A percentile compares a stretch with the other conserved stretches of the same genome.
These are phyloP conservation scores for Tenthredo distinguenda DNA, from an alignment of 2,888 invertebrate species.

Conservation along the genomic window DNA sequence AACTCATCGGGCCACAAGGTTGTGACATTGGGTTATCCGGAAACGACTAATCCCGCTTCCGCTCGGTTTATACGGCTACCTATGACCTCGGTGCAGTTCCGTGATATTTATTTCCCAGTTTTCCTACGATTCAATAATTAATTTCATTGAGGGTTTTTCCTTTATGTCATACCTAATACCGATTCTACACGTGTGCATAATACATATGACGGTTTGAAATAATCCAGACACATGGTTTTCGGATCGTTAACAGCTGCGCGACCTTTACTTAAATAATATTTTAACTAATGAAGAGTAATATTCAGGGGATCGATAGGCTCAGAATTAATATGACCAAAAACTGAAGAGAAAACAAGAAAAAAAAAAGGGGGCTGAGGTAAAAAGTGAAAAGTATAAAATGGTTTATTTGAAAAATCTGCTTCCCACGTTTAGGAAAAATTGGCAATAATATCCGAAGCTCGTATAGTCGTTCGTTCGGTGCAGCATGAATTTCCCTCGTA, in stretches of 20 bases:
- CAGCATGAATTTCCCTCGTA: not conserved
- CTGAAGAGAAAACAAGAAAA: no score
- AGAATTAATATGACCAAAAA: not conserved
- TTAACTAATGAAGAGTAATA: not conserved
- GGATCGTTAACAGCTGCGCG: not conserved
- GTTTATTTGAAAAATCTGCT: not conserved
- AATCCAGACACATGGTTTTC: not conserved
- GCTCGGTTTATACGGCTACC: not conserved
- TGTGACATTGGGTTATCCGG: constrained; percentile 45
- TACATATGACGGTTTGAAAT: not conserved
- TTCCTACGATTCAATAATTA: not conserved
- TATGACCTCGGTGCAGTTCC: not conserved
- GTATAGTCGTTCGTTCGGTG: not conserved
- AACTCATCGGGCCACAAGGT: constrained; percentile 33
- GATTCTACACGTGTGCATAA: not conserved
- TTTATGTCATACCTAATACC: no score
- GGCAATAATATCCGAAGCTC: not conserved
- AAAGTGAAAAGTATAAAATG: not conserved
- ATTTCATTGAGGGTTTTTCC: no score
- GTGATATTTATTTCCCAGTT: constrained; percentile 12
- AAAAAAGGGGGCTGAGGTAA: not conserved
- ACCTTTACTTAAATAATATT: not conserved
- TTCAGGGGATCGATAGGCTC: not conserved
- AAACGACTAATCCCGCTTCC: constrained; percentile 16
- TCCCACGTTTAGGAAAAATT: not conserved